Evolutionary conservation across 2,797 vertebrate genomes (phyloP).

Genomic region (Falco naumanni): DNA sequence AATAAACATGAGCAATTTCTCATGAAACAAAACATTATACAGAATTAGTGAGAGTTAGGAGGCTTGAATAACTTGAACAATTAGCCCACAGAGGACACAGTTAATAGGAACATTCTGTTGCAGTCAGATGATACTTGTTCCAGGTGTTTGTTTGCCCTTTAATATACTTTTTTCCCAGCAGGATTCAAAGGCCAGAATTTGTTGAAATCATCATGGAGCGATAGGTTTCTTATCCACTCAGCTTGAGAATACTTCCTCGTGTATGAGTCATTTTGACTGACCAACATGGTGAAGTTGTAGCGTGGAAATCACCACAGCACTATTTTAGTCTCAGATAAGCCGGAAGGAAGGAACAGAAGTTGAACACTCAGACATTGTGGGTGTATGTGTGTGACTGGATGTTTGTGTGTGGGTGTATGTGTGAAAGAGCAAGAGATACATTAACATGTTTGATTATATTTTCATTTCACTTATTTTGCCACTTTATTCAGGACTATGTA

Average conservation of each 20-base stretch:
- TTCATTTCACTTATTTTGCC: neutral
- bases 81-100: neutral
- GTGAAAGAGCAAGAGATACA: neutral
- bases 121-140: slow-evolving; percentile 31
- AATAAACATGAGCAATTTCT: slow-evolving; percentile 29
- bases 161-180: neutral
- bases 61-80: slow-evolving; percentile 35
- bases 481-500: neutral
- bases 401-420: neutral
- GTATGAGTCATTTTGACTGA: neutral
- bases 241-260: neutral
- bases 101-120: slow-evolving; percentile 2
- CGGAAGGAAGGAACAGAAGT: neutral
- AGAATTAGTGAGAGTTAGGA: slow-evolving; percentile 28
- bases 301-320: neutral
- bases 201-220: neutral
- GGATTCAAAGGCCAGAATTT: neutral
- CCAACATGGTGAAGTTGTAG: neutral
- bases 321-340: neutral
- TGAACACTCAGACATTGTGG: neutral
- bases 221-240: neutral
- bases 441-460: neutral
- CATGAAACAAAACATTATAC: slow-evolving; percentile 15
- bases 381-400: neutral
- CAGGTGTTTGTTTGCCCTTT: slow-evolving; percentile 17